Evolutionary conservation across 2,888 invertebrate genomes (phyloP), one percentile per base, ranked within the genome.

Genomic region (Ornithoptera alexandrae): DNA sequence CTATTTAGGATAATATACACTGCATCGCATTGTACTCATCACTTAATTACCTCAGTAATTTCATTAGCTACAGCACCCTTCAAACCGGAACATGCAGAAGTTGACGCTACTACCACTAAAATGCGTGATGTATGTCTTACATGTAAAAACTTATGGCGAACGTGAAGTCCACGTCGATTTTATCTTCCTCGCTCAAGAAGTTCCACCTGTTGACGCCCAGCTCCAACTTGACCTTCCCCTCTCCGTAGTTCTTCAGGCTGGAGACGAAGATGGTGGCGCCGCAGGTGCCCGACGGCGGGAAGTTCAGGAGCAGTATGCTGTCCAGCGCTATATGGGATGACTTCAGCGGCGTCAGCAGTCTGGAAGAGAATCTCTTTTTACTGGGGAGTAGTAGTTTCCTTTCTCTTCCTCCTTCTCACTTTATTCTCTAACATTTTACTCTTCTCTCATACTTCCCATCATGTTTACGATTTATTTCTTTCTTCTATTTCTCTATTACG

Each of bases 271-370:
- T 77, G 53, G 87, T 84, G 17, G 87, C 78, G 0, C 88, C 86
- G 56, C 89, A 89, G 22, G 88, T 84, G 0, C 87, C 87, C 2
- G 85, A 78, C 0, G 86, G 84, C 0, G 88, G 88, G 0, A 85
- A 83, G 1, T 83, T 82, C 66, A 85, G 82, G 22, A 89, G 80
- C 0, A 86, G 80, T 2, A 89, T 77, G 17, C 78, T 83, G 75
- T 88, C 88, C 2, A 88, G 72, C 36, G 86, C 75, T 4, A 88
- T 78, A 0, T 85, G 75, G 1, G 86, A 81, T 0, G 88, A 87
- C 24, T 85, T 85, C 50, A 87, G 77, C 3, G 86, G 82, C 8
- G 85, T 81, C 8, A 88, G 71, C 69, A 84, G 78, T 39, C 88
- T 88, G 80, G 5, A 78, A 80, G 7, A 39, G 10, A 39, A 39